phyloP scores from a whole-genome alignment of 1,140 invertebrate species.

The Bombus balteatus region DNA sequence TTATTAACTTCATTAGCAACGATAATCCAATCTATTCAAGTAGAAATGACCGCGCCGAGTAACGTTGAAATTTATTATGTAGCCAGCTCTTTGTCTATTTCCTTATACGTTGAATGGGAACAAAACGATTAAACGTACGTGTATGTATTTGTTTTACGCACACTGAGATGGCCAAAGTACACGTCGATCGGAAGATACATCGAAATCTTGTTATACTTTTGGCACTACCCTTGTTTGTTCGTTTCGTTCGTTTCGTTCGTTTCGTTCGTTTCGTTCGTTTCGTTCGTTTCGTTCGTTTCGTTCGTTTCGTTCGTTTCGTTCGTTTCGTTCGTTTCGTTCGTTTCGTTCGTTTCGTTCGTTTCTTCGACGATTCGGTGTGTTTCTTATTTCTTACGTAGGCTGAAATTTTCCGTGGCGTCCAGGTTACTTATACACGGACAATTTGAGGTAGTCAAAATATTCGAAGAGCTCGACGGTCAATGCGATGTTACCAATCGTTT shows the following conservation, averaged over 20 bases:
- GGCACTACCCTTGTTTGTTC: not conserved
- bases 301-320: conserved; percentile 22
- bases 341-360: conserved; percentile 14
- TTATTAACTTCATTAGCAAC: too few species aligned
- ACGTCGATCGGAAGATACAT: conserved; percentile 19
- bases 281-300: not conserved
- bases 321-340: conserved; percentile 15
- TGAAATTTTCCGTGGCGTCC: not conserved
- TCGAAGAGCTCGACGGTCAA: not conserved
- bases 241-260: conserved; percentile 12
- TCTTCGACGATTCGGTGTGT: too few species aligned
- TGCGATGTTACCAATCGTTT: not conserved
- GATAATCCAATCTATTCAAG: too few species aligned
- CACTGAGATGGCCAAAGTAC: not conserved
- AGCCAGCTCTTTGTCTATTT: too few species aligned
- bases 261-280: not conserved
- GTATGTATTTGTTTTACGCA: not conserved
- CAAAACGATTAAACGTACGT: conserved; percentile 10
- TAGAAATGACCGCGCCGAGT: too few species aligned
- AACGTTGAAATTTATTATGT: too few species aligned
- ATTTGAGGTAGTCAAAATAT: conserved; percentile 21
- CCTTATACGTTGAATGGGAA: not conserved
- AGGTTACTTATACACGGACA: not conserved
- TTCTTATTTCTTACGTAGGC: not conserved
- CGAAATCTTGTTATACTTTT: not conserved